Base-by-base conservation (phyloP, 2,888 invertebrate species). In the Drosophila pseudotalamancana region DNA sequence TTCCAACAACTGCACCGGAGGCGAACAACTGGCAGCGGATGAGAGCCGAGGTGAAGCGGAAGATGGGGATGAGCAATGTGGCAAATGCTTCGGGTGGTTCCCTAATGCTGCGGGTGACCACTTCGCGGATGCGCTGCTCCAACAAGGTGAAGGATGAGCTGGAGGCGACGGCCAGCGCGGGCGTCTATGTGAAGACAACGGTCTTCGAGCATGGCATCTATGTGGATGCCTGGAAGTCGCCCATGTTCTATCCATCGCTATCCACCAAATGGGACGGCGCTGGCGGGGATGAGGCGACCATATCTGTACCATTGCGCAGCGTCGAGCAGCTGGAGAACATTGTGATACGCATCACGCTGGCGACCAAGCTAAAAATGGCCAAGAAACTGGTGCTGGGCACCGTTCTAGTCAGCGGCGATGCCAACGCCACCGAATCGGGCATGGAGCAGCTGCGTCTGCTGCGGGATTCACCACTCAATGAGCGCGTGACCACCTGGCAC, bases 121-220 rank as follows among this genome's bases (percentile, higher is more conserved):
- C 91, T 0, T 64, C 91, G 1, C 87, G 90, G 51, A 90, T 91
- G 91, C 86, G 91, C 5, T 91, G 91, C 64, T 89, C 91, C 39
- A 90, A 90, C 57, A 91, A 91, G 73, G 91, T 90, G 2, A 92
- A 91, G 76, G 91, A 91, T 45, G 91, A 92, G 27, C 82, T 92
- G 53, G 91, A 91, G 68, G 86, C 84, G 32, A 89, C 89, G 6
- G 91, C 90, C n/a, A 87, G 89, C 29, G 64, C 62, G 0, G 94
- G 94, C 51, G 92, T 96, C 81, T 96, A 96, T 89, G 93, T 96
- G 67, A 96, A 96, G 91, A 95, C 96, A 60, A 94, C 95, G 0
- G 94, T 95, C 63, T 93, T 95, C 67, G 95, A 96, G 88, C 94
- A 94, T 62, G 94, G 94, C 73, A 93, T 92, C 48, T 91, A 93